phyloP scores from a whole-genome alignment of 1,140 invertebrate species.

The Drosophila truncata region DNA sequence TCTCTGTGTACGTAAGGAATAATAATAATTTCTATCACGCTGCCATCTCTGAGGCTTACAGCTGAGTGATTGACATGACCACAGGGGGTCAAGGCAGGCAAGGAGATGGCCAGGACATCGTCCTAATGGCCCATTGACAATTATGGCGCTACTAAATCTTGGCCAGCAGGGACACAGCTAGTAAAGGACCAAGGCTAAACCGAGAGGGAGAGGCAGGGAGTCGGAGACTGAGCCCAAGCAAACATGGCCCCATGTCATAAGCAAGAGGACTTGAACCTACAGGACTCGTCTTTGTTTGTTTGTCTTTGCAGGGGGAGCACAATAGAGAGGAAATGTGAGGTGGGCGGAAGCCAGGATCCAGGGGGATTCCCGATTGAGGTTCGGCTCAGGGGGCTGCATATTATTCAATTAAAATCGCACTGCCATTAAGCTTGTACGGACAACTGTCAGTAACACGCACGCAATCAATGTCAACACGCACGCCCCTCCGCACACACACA shows the following conservation, averaged over 20 bases:
- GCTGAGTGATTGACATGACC: slow-evolving; percentile 69
- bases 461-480: slow-evolving; percentile 65
- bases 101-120: slow-evolving; percentile 31
- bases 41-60: slow-evolving; percentile 43
- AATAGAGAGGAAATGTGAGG: slow-evolving; percentile 1
- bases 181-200: not conserved
- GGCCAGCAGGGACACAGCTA: slow-evolving; percentile 35
- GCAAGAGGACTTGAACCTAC: slow-evolving; percentile 23
- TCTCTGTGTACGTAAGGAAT: slow-evolving; percentile 12
- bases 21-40: slow-evolving; percentile 50
- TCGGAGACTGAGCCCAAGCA: slow-evolving; percentile 17
- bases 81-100: slow-evolving; percentile 42
- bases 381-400: slow-evolving; percentile 61
- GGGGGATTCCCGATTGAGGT: slow-evolving; percentile 3
- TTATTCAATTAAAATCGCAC: slow-evolving; percentile 84
- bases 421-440: slow-evolving; percentile 74
- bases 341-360: not conserved
- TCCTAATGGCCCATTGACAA: slow-evolving; percentile 78
- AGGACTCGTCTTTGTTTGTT: slow-evolving; percentile 38
- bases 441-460: slow-evolving; percentile 73
- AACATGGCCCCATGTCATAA: slow-evolving; percentile 47
- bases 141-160: slow-evolving; percentile 80
- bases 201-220: not conserved
- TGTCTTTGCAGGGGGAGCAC: slow-evolving; percentile 10
- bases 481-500: slow-evolving; percentile 43